These are phyloP conservation scores for Halocaridina rubra DNA, from an alignment of 2,888 invertebrate genomes.

Conservation along the genomic window DNA sequence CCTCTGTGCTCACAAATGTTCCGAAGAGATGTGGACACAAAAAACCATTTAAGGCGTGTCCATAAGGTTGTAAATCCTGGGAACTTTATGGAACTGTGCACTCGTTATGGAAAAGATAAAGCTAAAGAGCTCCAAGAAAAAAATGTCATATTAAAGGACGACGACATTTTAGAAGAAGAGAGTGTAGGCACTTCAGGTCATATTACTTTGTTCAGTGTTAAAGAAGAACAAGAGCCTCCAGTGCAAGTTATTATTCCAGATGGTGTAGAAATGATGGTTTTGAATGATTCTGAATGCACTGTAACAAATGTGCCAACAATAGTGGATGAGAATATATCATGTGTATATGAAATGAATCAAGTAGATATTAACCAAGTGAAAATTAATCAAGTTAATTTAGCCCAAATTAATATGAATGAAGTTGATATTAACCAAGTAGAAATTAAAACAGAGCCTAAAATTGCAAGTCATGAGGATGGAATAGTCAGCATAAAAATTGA, in stretches of 20 bases:
- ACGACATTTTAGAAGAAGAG: too few species aligned
- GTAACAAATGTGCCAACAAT: neutral
- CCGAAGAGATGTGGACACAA: slow-evolving; percentile 51
- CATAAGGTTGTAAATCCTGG: slow-evolving; percentile 48
- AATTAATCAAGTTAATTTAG: neutral
- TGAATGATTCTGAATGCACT: slow-evolving; percentile 28
- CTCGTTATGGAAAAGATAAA: slow-evolving; percentile 36
- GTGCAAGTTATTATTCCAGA: slow-evolving; percentile 53
- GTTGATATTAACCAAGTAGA: neutral
- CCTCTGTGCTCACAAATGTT: slow-evolving; percentile 53
- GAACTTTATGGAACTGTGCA: slow-evolving; percentile 45
- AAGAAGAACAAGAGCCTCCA: slow-evolving; percentile 47
- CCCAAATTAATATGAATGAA: neutral
- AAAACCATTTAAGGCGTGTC: slow-evolving; percentile 47
- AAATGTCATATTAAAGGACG: neutral
- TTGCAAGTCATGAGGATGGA: slow-evolving; percentile 12
- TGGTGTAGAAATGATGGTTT: slow-evolving; percentile 44
- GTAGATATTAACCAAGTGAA: slow-evolving; percentile 11
- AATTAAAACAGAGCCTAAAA: too few species aligned
- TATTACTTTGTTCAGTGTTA: slow-evolving; percentile 36
- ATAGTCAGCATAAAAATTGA: slow-evolving; percentile 41
- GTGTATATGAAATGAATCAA: slow-evolving; percentile 37
- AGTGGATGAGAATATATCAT: slow-evolving; percentile 24
- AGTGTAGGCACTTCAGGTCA: slow-evolving; percentile 20
- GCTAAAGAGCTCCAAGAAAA: slow-evolving; percentile 37